A percentile compares a stretch with the other conserved stretches of the same genome.
phyloP scores from a whole-genome alignment of 2,888 invertebrate genomes.

The Unio delphinus region DNA sequence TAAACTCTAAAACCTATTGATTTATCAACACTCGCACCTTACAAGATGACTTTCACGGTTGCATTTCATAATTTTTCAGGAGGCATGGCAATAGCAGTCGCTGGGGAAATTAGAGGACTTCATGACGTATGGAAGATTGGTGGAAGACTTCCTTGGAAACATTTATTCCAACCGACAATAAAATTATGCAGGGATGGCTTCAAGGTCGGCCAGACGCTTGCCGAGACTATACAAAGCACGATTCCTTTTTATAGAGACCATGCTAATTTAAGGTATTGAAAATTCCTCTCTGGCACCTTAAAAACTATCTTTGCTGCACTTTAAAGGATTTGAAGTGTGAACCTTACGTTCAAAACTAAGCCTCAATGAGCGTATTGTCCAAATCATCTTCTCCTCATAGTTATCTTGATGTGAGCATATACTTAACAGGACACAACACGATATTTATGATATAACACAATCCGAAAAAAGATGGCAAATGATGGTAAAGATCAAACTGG shows the following conservation, averaged over 20 bases:
- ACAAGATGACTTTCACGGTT: too few relatives aligned
- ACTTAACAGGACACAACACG: too few relatives aligned
- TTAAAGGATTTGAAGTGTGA: background rate
- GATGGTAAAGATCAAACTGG: too few relatives aligned
- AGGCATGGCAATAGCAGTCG: slow-evolving; percentile 82
- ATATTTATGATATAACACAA: too few relatives aligned
- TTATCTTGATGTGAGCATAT: too few relatives aligned
- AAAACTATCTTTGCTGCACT: too few relatives aligned
- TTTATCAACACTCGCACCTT: too few relatives aligned
- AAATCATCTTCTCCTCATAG: too few relatives aligned
- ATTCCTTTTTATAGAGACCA: background rate
- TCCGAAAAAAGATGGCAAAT: too few relatives aligned
- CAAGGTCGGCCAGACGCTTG: slow-evolving; percentile 18
- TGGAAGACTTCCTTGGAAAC: slow-evolving; percentile 83
- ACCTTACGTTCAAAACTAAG: background rate
- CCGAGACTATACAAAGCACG: slow-evolving; percentile 4
- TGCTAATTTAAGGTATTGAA: background rate
- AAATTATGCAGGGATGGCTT: slow-evolving; percentile 82
- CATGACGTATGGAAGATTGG: slow-evolving; percentile 82
- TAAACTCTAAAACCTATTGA: too few relatives aligned
- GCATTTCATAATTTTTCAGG: slow-evolving; percentile 42
- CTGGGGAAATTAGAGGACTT: slow-evolving; percentile 89
- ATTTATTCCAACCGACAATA: slow-evolving; percentile 84
- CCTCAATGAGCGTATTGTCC: too few relatives aligned
- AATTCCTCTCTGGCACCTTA: background rate